Conservation (phyloP, 1,140 invertebrate species). For the Lasioglossum baleicum region DNA sequence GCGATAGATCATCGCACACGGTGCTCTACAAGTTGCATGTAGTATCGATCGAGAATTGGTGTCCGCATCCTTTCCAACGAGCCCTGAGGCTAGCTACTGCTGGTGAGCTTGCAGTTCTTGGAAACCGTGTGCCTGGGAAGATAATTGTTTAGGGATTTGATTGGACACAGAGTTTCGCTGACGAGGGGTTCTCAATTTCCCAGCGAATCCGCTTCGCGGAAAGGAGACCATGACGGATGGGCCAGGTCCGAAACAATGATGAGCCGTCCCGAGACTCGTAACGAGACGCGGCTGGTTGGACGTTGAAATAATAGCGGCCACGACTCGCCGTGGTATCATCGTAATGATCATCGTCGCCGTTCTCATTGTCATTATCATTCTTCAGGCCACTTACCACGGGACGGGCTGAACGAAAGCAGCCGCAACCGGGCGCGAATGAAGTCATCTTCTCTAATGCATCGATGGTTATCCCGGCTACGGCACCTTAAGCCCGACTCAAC, state of each 20-base stretch:
- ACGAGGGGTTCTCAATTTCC: no score
- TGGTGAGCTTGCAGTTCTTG: no score
- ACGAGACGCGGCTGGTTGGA: conserved; percentile 36
- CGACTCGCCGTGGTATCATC: not conserved
- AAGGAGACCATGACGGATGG: conserved; percentile 23
- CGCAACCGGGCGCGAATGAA: conserved; percentile 63
- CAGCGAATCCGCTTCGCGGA: no score
- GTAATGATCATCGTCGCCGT: conserved; percentile 63
- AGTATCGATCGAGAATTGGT: no score
- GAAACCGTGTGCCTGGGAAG: no score
- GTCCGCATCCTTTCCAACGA: no score
- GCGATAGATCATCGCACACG: no score
- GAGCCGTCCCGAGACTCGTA: conserved; percentile 38
- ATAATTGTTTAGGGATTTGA: no score
- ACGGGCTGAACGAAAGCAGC: conserved; percentile 42
- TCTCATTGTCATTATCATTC: conserved; percentile 70
- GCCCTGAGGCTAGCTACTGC: no score
- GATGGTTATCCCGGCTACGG: conserved; percentile 67
- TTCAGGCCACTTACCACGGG: conserved; percentile 52
- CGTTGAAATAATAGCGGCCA: conserved; percentile 50
- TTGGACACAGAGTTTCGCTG: no score
- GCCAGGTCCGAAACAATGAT: conserved; percentile 42
- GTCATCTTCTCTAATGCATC: conserved; percentile 73
- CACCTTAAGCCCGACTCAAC: conserved; percentile 60
- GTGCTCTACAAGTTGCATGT: no score